phyloP scores from a whole-genome alignment of 30 jellyfish, hydroid and myxozoan species.

The Aurelia aurita region DNA sequence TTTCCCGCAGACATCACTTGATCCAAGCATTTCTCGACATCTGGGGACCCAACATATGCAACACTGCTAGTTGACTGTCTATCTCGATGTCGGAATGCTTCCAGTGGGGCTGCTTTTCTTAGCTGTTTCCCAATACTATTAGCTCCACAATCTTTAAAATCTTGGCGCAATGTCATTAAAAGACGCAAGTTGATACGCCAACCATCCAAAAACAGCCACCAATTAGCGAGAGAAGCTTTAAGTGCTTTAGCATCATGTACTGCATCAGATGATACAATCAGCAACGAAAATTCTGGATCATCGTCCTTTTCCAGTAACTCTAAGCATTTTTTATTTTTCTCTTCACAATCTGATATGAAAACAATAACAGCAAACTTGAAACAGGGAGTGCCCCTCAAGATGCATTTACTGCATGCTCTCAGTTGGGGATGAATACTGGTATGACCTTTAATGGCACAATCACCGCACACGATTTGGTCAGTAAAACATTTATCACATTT shows the following conservation, averaged over 20 bases:
- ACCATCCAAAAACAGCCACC: constrained; percentile 34
- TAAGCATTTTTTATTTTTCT: background rate
- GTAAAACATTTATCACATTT: constrained; percentile 13
- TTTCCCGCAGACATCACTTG: constrained; percentile 8
- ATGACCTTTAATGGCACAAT: constrained; percentile 10
- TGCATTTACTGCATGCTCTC: constrained; percentile 26
- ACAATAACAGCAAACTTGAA: constrained; percentile 23
- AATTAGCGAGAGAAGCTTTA: constrained; percentile 31
- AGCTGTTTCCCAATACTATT: background rate
- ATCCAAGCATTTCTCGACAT: background rate
- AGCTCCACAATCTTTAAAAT: background rate
- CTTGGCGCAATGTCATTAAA: constrained; percentile 34
- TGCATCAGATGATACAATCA: background rate
- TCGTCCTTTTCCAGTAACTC: constrained; percentile 2
- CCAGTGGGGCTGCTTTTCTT: constrained; percentile 35
- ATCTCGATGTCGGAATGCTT: constrained; percentile 26
- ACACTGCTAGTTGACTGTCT: constrained; percentile 39
- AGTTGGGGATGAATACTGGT: constrained; percentile 1
- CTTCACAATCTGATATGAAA: constrained; percentile 29
- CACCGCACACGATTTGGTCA: background rate
- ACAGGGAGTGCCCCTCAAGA: background rate
- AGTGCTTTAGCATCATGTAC: constrained; percentile 12
- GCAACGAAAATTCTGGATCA: constrained; percentile 24
- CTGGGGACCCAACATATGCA: constrained; percentile 46
- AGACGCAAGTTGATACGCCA: constrained; percentile 41